Conservation (phyloP, 2,113 vertebrate genomes). For the Heterochromis multidens region DNA sequence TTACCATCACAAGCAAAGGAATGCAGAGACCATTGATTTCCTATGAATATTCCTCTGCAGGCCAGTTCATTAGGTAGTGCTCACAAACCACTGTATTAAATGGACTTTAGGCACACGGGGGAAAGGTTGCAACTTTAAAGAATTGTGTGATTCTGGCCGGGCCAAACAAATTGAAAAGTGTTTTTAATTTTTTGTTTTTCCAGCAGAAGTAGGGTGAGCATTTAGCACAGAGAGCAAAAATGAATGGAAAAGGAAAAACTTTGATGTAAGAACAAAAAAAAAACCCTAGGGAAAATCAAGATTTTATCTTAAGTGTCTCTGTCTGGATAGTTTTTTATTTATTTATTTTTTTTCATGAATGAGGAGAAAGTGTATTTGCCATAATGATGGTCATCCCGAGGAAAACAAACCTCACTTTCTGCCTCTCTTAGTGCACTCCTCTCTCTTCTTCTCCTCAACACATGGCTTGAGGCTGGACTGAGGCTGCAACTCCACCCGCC, state of each 20-base stretch:
- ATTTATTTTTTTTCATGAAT: neutral
- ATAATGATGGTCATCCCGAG: constrained; percentile 16
- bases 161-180: neutral
- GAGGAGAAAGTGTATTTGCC: neutral
- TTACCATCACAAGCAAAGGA: constrained; percentile 54
- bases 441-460: constrained; percentile 55
- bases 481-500: constrained; percentile 70
- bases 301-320: neutral
- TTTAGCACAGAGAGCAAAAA: neutral
- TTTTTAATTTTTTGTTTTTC: neutral
- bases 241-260: neutral
- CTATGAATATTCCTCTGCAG: constrained; percentile 62
- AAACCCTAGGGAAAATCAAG: neutral
- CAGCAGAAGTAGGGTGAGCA: neutral
- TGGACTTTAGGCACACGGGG: constrained; percentile 20
- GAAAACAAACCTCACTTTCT: constrained; percentile 45
- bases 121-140: neutral
- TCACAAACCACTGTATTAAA: constrained; percentile 61
- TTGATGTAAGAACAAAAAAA: neutral
- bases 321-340: neutral
- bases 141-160: neutral
- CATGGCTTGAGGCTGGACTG: constrained; percentile 69
- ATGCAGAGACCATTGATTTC: constrained; percentile 72
- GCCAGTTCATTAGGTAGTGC: constrained; percentile 62
- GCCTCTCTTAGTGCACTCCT: constrained; percentile 9